These are phyloP conservation scores for Psephotus haematonotus DNA, from an alignment of 2,113 vertebrate genomes.

Conservation along the genomic window DNA sequence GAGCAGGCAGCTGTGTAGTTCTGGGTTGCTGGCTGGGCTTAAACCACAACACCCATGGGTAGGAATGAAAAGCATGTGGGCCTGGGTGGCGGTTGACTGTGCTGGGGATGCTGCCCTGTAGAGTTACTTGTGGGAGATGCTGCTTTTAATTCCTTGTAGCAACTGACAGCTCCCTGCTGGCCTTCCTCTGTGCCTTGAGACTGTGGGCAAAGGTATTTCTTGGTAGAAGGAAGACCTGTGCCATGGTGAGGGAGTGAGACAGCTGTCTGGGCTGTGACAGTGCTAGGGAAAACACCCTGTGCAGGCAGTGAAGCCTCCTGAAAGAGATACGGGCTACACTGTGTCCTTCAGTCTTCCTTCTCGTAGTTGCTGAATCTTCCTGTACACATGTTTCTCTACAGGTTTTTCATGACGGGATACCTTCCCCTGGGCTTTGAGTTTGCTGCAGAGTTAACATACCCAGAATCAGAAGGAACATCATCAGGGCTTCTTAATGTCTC, in stretches of 20 bases:
- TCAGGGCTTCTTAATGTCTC: constrained; percentile 94
- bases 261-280: neutral
- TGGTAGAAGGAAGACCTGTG: neutral
- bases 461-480: constrained; percentile 93
- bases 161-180: neutral
- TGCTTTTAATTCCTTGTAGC: neutral
- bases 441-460: constrained; percentile 92
- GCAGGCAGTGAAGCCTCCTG: neutral
- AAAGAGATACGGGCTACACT: neutral
- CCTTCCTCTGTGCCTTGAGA: neutral
- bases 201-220: neutral
- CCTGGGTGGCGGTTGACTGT: neutral
- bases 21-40: too few species aligned
- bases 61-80: neutral
- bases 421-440: constrained; percentile 95
- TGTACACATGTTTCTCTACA: constrained; percentile 53
- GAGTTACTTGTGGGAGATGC: neutral
- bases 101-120: neutral
- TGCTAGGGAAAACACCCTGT: neutral
- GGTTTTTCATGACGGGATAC: constrained; percentile 97
- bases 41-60: neutral
- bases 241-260: neutral
- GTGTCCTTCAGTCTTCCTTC: neutral
- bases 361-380: neutral
- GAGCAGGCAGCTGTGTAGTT: too few species aligned